A percentile compares a stretch with the other conserved stretches of the same genome.
These are phyloP conservation scores for Mythimna impura DNA, from an alignment of 2,888 invertebrate genomes.

Conservation along the genomic window DNA sequence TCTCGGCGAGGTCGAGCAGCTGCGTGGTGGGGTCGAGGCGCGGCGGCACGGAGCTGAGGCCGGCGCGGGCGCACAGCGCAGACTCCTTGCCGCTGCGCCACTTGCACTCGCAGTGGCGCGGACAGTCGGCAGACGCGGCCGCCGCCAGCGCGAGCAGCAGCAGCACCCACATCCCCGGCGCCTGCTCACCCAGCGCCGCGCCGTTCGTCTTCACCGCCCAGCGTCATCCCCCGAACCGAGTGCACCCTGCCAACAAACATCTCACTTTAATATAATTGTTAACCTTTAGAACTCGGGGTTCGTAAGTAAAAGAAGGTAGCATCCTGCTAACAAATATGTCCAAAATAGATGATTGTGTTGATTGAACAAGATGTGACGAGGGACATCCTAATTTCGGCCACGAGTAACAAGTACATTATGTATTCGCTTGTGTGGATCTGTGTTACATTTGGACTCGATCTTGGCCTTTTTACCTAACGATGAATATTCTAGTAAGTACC, in stretches of 20 bases:
- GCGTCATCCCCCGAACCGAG: slow-evolving; percentile 83
- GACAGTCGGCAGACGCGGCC: slow-evolving; percentile 92
- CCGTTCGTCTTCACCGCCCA: slow-evolving; percentile 82
- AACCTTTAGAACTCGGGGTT: background rate
- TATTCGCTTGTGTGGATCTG: slow-evolving; percentile 1
- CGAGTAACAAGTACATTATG: background rate
- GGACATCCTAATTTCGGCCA: background rate
- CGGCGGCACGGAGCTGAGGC: slow-evolving; percentile 93
- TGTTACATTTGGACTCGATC: background rate
- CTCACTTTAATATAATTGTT: background rate
- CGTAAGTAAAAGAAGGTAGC: background rate
- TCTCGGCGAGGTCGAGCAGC: slow-evolving; percentile 94
- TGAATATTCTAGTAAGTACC: slow-evolving; percentile 8
- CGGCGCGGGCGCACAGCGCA: slow-evolving; percentile 94
- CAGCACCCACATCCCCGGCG: slow-evolving; percentile 91
- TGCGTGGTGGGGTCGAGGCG: slow-evolving; percentile 95
- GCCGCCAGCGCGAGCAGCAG: slow-evolving; percentile 85
- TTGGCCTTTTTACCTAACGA: slow-evolving; percentile 2
- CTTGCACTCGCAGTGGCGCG: slow-evolving; percentile 95
- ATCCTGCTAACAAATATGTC: background rate
- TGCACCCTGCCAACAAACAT: slow-evolving; percentile 75
- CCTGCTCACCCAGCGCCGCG: slow-evolving; percentile 85
- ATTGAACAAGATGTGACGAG: slow-evolving; percentile 9
- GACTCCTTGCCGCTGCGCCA: slow-evolving; percentile 97
- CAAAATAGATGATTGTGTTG: background rate